These are phyloP conservation scores for Mystacornis crossleyi DNA, from an alignment of 2,113 vertebrate genomes.

Conservation along the genomic window DNA sequence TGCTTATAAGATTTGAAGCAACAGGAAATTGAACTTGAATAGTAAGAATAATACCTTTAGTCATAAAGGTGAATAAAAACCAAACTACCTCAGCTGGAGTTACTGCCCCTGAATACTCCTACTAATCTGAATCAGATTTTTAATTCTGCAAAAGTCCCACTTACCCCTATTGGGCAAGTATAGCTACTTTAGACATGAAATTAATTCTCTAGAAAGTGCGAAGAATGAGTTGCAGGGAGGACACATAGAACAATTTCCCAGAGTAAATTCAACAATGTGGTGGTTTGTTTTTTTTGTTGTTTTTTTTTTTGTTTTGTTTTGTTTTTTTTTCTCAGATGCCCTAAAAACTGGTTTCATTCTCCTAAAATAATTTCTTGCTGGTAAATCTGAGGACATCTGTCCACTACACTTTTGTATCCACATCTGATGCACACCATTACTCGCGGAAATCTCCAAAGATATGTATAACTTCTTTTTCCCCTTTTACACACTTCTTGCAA, in stretches of 20 bases:
- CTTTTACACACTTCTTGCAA: neutral
- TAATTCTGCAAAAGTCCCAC: neutral
- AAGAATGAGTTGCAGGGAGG: neutral
- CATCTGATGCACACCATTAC: neutral
- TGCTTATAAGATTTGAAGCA: neutral
- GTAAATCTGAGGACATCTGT: neutral
- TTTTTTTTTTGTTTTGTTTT: no score
- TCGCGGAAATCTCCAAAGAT: neutral
- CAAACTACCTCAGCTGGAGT: neutral
- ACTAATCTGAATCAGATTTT: neutral
- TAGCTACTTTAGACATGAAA: neutral
- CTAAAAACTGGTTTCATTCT: neutral
- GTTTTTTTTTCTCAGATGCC: neutral
- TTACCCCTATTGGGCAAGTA: neutral
- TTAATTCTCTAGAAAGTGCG: neutral
- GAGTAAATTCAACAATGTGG: neutral
- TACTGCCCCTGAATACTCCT: neutral
- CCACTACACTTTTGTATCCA: neutral
- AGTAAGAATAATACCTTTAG: neutral
- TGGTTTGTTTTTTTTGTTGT: no score
- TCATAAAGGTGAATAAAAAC: neutral
- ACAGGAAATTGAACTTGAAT: neutral
- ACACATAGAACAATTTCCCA: neutral
- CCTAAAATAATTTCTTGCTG: neutral
- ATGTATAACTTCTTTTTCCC: neutral